Conservation (phyloP, 2,888 invertebrate genomes). For the Harpalus rubripes region DNA sequence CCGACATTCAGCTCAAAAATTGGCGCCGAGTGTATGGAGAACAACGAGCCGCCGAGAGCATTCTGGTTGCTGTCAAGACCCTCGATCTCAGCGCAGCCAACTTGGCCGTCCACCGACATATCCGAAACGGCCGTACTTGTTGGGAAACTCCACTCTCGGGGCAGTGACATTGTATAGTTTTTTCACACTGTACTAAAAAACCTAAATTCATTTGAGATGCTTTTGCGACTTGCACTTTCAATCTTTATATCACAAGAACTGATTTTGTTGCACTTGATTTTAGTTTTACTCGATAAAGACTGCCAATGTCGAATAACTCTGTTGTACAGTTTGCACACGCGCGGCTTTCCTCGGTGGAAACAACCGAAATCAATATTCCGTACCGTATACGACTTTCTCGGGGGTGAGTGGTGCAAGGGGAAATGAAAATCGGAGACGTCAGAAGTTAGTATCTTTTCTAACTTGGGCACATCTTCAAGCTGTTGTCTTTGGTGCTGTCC, state of each 20-base stretch:
- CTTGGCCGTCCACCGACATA: conserved; percentile 68
- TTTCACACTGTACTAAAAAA: conserved; percentile 65
- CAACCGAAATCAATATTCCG: conserved; percentile 52
- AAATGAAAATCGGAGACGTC: not conserved
- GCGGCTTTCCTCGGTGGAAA: conserved; percentile 52
- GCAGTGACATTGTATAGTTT: conserved; percentile 78
- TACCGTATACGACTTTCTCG: conserved; percentile 39
- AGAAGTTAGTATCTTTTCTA: not conserved
- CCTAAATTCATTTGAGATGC: conserved; percentile 68
- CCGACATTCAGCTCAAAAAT: conserved; percentile 75
- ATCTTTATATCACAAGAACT: conserved; percentile 48
- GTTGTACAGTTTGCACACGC: conserved; percentile 51
- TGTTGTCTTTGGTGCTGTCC: not conserved
- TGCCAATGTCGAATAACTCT: conserved; percentile 60
- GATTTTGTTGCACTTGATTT: conserved; percentile 53
- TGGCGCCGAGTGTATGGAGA: conserved; percentile 86
- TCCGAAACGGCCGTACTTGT: conserved; percentile 73
- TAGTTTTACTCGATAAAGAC: conserved; percentile 48
- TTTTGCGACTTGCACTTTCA: conserved; percentile 52
- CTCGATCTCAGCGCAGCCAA: conserved; percentile 69
- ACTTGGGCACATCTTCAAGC: not conserved
- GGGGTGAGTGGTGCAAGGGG: conserved; percentile 18
- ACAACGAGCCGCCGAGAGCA: conserved; percentile 81
- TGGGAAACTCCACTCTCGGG: conserved; percentile 82
- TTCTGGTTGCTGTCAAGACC: conserved; percentile 68